Base-by-base conservation (phyloP, 2,797 vertebrate genomes). In the Dryobates pubescens region DNA sequence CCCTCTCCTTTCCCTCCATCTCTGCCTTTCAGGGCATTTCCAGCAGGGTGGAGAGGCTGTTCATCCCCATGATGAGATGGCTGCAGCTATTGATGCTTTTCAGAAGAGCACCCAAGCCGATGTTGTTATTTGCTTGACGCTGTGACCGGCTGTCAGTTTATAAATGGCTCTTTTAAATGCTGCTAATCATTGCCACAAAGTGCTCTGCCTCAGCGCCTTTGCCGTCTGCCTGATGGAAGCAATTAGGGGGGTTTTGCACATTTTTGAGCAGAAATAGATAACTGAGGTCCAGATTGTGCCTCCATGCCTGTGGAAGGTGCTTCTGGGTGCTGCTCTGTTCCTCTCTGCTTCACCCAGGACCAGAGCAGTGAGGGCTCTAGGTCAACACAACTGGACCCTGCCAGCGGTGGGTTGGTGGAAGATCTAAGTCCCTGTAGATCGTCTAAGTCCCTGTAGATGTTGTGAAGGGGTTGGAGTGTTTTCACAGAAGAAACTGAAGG, bases 81-180 rank as follows among this genome's bases (percentile, higher is more conserved):
- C 69, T 51, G 47, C 72, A 83, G 86, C 75, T 91, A 34, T 54
- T 64, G 91, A 89, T 75, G 92, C 67, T 68, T 67, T 86, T 76
- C 1, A 8, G 63, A 32, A 54, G 38, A 87, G 71, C 77, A 57
- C 76, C 92, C 91, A 6, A 49, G 53, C 49, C 69, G 13, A 26
- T 83, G 86, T 85, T 86, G 80, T 93, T 95, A 75, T 92, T 95
- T 87, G 71, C 92, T 82, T n/a, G 86, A 24, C 0, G 83, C 90
- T 20, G 76, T 89, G 93, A 86, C 89, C 56, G 83, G 95, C 94
- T 95, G 94, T 56, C 82, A 79, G 94, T 34, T 95, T 95, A 94
- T 92, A 94, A 96, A 95, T 76, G 90, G 90, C 80, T 95, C 92
- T 92, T 90, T 93, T 82, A 92, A 96, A 96, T 61, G 89, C 94